Evolutionary conservation across 2,797 vertebrate genomes (phyloP), one percentile per base, ranked within the genome.

Genomic region (Paratrypauchen microcephalus): DNA sequence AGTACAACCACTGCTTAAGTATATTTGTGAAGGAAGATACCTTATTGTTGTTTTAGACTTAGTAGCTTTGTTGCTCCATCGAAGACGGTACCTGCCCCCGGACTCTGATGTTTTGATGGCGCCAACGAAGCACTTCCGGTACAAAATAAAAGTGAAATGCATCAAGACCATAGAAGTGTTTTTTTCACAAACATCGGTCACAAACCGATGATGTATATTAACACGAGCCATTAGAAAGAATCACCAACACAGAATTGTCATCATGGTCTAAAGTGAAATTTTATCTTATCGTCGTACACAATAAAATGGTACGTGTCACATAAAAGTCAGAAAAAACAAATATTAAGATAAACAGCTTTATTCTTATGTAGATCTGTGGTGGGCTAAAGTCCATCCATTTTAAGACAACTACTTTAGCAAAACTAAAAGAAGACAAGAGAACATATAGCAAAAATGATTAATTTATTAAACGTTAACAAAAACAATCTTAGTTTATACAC

Each of bases 91-190:
- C 47, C 45, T 5, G 55, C 16, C 62, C 24, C 58, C 5, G 28
- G 8, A 21, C 23, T 48, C 41, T 2, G 11, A 4, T 13, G 32
- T 24, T 47, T 15, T 23, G 36, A 30, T 9, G 6, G 21, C 52
- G 52, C 65, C 52, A 26, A 66, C 12, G 8, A 18, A 36, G 15
- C 6, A 57, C 65, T 67, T 67, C 65, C 54, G 54, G 15, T 67
- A 24, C 65, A 67, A 41, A 67, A 56, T 67, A 39, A 67, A 19
- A 23, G 9, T 3, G 5, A 50, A 9, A 8, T 8, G 30, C 58
- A 45, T 15, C 15, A 45, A 45, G 15, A 45, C 39, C 41, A 15
- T 45, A 2, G 12, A 45, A 45, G 41, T 45, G 16, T 45, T 45
- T 45, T 45, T 45, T 26, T 26, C 2, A 1, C 41, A 45, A 3